Evolutionary conservation across 2,888 invertebrate species (phyloP), one percentile per base, ranked within the genome.

Genomic region (Philereme transversata): DNA sequence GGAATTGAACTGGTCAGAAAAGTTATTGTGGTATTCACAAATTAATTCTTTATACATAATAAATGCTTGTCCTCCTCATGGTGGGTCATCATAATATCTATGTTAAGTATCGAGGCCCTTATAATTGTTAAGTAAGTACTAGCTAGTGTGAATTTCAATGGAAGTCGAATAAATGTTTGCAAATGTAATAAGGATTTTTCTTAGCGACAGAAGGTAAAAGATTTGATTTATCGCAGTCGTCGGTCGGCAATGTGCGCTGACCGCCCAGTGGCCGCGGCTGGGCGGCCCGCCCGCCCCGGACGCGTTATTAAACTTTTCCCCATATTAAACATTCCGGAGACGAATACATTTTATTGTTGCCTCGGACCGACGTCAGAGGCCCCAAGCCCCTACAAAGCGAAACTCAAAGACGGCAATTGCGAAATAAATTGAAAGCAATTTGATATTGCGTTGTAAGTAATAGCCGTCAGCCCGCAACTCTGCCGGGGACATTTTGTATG

Each of bases 301-400:
- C 91, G 91, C 92, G 91, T 91, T 92, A 92, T 92, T 92, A 92
- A 91, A 93, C 92, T 93, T 93, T 93, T 92, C 92, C 92, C 92
- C 92, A 92, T 93, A 92, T 93, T 93, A 93, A 92, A 92, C 93
- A 93, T 93, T 93, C 93, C 93, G 89, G 89, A 90, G 90, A 92
- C 92, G 92, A 93, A 92, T 92, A 93, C 92, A 92, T 92, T 91
- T 92, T 91, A 92, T 92, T 92, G 92, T 91, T 90, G 92, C 89
- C 88, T 89, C 88, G 90, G 90, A 90, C 91, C 90, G 90, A 84
- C 91, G 90, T 91, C 91, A 90, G 90, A 90, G 89, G 87, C 87
- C 86, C 90, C 90, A 88, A 90, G 88, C 87, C 86, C 89, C 90
- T 89, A 90, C 91, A 91, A 91, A 92, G 91, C 90, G 91, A 90